Percentiles rank a stretch among this genome's conserved stretches.
phyloP scores from a whole-genome alignment of 2,797 vertebrate genomes.

The Falco concolor region DNA sequence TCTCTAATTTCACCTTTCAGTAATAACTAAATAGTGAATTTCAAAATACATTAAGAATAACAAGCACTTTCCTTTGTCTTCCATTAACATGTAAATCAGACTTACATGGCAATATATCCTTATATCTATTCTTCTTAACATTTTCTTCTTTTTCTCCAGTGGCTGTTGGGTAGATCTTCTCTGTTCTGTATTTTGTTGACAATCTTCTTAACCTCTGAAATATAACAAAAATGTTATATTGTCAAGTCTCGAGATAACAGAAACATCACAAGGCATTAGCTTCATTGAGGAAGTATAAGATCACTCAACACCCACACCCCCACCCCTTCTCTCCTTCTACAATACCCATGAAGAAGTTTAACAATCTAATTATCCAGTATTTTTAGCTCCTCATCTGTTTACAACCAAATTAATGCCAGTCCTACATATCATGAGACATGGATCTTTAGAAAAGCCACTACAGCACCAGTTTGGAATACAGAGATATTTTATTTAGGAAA shows the following conservation, averaged over 20 bases:
- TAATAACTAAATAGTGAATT: background rate
- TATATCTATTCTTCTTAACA: slow-evolving; percentile 99
- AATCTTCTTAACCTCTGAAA: slow-evolving; percentile 91
- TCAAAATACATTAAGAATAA: background rate
- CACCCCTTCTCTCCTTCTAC: background rate
- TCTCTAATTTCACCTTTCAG: background rate
- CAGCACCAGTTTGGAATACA: background rate
- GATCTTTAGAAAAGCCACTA: background rate
- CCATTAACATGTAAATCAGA: slow-evolving; percentile 33
- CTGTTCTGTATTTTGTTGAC: slow-evolving; percentile 96
- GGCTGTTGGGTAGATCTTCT: slow-evolving; percentile 96
- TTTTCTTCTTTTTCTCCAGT: slow-evolving; percentile 96
- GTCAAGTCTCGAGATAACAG: background rate
- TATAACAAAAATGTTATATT: slow-evolving; percentile 29
- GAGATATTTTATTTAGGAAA: background rate
- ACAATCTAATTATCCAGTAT: background rate
- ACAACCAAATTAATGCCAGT: background rate
- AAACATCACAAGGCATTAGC: background rate
- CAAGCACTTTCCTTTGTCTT: background rate
- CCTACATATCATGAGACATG: background rate
- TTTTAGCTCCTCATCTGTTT: background rate
- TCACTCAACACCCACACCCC: background rate
- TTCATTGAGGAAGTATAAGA: background rate
- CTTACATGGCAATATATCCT: slow-evolving; percentile 98
- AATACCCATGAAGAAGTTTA: background rate